Evolutionary conservation across 2,113 vertebrate species (phyloP), one percentile per base, ranked within the genome.

Genomic region (Orycteropus afer): DNA sequence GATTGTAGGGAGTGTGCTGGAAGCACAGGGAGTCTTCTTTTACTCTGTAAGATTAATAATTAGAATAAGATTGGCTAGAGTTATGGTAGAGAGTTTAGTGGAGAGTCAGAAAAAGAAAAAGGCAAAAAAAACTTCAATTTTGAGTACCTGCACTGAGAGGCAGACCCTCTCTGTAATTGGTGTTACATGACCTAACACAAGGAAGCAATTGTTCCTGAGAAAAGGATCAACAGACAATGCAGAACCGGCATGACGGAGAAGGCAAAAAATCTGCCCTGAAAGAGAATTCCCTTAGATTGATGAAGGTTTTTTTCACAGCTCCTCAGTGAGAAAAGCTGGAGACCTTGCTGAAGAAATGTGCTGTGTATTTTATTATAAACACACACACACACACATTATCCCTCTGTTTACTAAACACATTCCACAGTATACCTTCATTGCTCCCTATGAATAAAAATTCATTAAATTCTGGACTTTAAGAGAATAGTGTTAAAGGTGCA

Each of bases 101-200:
- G 93, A 71, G 69, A 86, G n/a, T 49, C 23, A 71, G 71, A 90
- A 86, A 67, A 76, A 20, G 55, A 57, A 23, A 79, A 49, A 79
- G 34, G 63, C 20, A 2, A 10, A 10, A 10, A 10, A 81, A 84
- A 22, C 47, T 45, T 80, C 74, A 76, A 37, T 78, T 94, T 73
- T 45, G 55, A 69, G 40, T 25, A 85, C 89, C 13, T 49, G 79
- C 2, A 10, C 0, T 0, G 53, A n/a, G 7, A 34, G 25, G 53
- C 37, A 37, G 69, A 55, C 74, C 14, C n/a, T 90, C 32, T 81
- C 37, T 83, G 23, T 12, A 18, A 5, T 3, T 59, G 74, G 45
- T 89, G 61, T 92, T 92, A 61, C 78, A 61, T 82, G 74, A 81
- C 59, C 13, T 5, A 63, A 81, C 57, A 83, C 79, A 86, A 85